Evolutionary conservation across 2,113 vertebrate genomes (phyloP).

Genomic region (Sander vitreus): DNA sequence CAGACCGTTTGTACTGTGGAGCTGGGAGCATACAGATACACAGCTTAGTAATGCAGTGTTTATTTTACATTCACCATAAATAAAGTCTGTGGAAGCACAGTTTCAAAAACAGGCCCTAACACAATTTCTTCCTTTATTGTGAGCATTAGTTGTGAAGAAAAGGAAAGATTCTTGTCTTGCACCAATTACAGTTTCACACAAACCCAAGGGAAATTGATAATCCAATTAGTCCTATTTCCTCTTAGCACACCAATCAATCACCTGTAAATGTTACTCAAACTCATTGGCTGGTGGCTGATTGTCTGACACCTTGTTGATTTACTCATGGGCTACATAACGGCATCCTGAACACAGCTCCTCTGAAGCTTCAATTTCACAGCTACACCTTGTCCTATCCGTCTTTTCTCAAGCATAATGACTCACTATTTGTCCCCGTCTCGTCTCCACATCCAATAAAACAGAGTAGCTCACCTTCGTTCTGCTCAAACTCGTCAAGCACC

Average conservation of each 20-base stretch:
- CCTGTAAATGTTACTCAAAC: slow-evolving; percentile 43
- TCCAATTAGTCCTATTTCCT: slow-evolving; percentile 72
- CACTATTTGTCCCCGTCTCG: neutral
- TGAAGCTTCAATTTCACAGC: neutral
- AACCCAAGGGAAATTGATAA: slow-evolving; percentile 64
- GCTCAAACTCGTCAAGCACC: slow-evolving; percentile 99
- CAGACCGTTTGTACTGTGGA: neutral
- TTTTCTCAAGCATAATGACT: neutral
- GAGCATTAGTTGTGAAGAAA: slow-evolving; percentile 21
- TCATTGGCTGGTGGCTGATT: slow-evolving; percentile 10
- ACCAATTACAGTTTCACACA: slow-evolving; percentile 66
- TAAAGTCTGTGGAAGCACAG: slow-evolving; percentile 25
- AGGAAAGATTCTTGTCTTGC: slow-evolving; percentile 37
- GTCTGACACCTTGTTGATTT: slow-evolving; percentile 27
- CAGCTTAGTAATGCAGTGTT: slow-evolving; percentile 33
- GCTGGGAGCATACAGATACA: slow-evolving; percentile 18
- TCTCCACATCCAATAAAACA: neutral
- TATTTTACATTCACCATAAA: slow-evolving; percentile 51
- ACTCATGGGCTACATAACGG: neutral
- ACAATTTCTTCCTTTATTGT: slow-evolving; percentile 11
- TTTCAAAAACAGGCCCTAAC: slow-evolving; percentile 23
- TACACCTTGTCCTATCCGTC: neutral
- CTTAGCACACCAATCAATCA: slow-evolving; percentile 42
- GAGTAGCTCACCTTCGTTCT: slow-evolving; percentile 93
- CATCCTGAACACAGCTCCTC: neutral